These are phyloP conservation scores for Apamea epomidion DNA, from an alignment of 2,888 invertebrate genomes.

Conservation along the genomic window DNA sequence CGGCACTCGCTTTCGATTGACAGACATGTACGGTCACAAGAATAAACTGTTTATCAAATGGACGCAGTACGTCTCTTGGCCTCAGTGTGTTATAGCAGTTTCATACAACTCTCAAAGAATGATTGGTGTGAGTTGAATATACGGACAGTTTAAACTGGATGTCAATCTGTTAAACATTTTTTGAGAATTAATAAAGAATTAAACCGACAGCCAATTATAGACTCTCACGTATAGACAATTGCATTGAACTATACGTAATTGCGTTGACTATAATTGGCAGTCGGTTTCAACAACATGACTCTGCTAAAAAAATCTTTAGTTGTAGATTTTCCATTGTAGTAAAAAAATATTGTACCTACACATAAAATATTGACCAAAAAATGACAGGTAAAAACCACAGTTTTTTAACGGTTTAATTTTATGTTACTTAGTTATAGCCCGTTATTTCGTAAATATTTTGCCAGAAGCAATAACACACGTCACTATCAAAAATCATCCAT, in stretches of 20 bases:
- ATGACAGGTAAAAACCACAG: neutral
- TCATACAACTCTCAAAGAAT: neutral
- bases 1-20: neutral
- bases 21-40: neutral
- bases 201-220: no score
- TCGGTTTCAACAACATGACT: neutral
- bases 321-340: neutral
- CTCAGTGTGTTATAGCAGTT: neutral
- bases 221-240: no score
- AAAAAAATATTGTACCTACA: neutral
- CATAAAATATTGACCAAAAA: neutral
- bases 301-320: neutral
- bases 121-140: neutral
- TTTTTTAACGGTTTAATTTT: neutral
- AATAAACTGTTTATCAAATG: neutral
- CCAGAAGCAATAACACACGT: neutral
- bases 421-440: neutral
- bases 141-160: neutral
- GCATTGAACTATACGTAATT: no score
- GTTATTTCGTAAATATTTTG: neutral
- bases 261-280: neutral
- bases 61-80: neutral
- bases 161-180: no score
- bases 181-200: no score
- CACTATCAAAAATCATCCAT: neutral